These are phyloP conservation scores for Streptopelia turtur DNA, from an alignment of 2,797 vertebrate genomes.

Conservation along the genomic window DNA sequence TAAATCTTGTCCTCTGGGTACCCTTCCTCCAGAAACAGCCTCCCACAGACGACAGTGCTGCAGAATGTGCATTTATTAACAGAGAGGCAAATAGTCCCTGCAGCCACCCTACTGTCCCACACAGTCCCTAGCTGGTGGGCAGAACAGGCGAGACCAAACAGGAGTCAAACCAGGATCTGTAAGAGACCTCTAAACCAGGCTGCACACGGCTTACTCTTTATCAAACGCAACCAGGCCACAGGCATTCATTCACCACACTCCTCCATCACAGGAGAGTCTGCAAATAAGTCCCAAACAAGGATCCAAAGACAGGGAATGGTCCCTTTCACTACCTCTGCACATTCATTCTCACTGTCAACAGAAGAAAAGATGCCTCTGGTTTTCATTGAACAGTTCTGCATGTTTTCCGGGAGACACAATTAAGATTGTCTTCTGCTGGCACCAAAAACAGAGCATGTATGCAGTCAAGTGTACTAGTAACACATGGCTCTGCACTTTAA, in stretches of 20 bases:
- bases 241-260: neutral
- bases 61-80: neutral
- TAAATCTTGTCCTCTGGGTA: neutral
- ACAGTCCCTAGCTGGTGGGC: neutral
- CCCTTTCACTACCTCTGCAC: conserved; percentile 20
- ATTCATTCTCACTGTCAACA: conserved; percentile 36
- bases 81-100: neutral
- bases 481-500: conserved; percentile 65
- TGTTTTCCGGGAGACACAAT: conserved; percentile 58
- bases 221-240: conserved; percentile 1
- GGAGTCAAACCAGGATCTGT: neutral
- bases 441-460: conserved; percentile 4
- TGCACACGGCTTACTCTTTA: neutral
- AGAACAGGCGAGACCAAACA: neutral
- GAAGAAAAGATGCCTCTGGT: conserved; percentile 56
- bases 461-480: conserved; percentile 56
- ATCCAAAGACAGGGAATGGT: neutral
- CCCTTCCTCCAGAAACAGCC: conserved; percentile 12
- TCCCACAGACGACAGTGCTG: neutral
- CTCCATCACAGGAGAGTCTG: neutral
- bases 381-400: conserved; percentile 19
- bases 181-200: neutral
- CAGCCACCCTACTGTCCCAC: neutral
- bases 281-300: neutral
- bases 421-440: conserved; percentile 50